These are phyloP conservation scores for Cacatua alba DNA, from an alignment of 2,113 vertebrate species.

Conservation along the genomic window DNA sequence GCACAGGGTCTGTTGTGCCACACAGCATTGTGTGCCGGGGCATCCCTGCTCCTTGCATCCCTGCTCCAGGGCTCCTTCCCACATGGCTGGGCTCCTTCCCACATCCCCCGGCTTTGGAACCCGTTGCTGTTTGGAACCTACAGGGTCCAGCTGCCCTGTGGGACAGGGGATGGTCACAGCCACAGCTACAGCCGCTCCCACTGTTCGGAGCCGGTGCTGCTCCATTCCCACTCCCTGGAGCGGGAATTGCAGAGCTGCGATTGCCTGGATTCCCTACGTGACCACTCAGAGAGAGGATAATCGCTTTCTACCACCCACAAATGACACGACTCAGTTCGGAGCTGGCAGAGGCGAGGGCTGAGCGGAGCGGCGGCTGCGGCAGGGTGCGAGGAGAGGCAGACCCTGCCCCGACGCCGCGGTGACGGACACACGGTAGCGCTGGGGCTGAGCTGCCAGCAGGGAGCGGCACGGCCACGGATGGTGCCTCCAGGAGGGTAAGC, in stretches of 20 bases:
- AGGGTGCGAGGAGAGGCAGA: not conserved
- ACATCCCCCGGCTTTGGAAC: not conserved
- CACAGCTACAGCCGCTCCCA: no score
- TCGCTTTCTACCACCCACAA: not conserved
- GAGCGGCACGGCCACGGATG: accelerated
- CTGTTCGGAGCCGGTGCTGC: not conserved
- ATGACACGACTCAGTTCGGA: not conserved
- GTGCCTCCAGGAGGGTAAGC: not conserved
- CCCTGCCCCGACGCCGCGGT: not conserved
- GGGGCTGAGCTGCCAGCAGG: not conserved
- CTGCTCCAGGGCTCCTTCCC: not conserved
- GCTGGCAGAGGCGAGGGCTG: not conserved
- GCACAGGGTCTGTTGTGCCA: accelerated
- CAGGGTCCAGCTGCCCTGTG: accelerated
- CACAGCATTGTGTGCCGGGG: accelerated
- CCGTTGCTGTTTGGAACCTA: not conserved
- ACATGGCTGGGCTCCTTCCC: not conserved
- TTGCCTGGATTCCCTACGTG: not conserved
- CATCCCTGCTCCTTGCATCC: not conserved
- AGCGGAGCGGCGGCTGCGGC: not conserved
- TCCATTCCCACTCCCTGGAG: not conserved
- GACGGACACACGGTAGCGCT: not conserved
- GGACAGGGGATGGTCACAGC: not conserved
- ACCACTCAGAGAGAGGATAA: not conserved
- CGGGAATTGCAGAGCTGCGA: not conserved